Evolutionary conservation across 2,797 vertebrate genomes (phyloP).

Genomic region (Zenarchopterus dispar): DNA sequence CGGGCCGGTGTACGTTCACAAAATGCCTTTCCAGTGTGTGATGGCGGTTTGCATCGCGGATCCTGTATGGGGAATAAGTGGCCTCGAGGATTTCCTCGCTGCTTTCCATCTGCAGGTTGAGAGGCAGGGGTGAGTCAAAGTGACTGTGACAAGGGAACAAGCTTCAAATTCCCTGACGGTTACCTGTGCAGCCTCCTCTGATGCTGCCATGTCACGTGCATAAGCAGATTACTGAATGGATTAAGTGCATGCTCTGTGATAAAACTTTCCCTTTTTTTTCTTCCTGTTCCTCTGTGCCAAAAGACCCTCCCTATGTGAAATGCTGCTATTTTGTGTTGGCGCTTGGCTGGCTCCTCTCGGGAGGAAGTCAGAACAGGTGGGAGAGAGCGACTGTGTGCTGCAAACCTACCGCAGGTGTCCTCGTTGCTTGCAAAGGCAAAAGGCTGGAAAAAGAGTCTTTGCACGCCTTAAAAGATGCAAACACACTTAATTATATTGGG

Average conservation of each 20-base stretch:
- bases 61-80: constrained; percentile 26
- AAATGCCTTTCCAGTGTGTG: constrained; percentile 11
- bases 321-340: constrained; percentile 48
- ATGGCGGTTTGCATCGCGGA: constrained; percentile 31
- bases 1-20: constrained; percentile 26
- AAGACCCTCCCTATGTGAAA: constrained; percentile 47
- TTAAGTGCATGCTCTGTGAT: constrained; percentile 60
- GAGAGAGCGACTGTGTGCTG: constrained; percentile 43
- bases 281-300: constrained; percentile 11
- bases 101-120: constrained; percentile 38
- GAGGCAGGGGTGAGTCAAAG: constrained; percentile 63
- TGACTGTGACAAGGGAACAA: constrained; percentile 64
- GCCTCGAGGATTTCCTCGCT: constrained; percentile 50
- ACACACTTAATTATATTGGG: constrained; percentile 53
- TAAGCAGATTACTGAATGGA: constrained; percentile 74
- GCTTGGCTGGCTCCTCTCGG: constrained; percentile 39
- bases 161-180: constrained; percentile 71
- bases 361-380: constrained; percentile 68
- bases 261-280: constrained; percentile 15
- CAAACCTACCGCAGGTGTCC: constrained; percentile 57
- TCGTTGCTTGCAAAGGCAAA: constrained; percentile 36
- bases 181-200: constrained; percentile 60
- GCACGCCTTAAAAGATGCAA: constrained; percentile 44
- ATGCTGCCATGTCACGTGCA: constrained; percentile 57
- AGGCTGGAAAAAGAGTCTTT: constrained; percentile 30